Percentiles rank a stretch among this genome's conserved stretches.
phyloP scores from a whole-genome alignment of 2,113 vertebrate genomes.

The Gobio gobio region DNA sequence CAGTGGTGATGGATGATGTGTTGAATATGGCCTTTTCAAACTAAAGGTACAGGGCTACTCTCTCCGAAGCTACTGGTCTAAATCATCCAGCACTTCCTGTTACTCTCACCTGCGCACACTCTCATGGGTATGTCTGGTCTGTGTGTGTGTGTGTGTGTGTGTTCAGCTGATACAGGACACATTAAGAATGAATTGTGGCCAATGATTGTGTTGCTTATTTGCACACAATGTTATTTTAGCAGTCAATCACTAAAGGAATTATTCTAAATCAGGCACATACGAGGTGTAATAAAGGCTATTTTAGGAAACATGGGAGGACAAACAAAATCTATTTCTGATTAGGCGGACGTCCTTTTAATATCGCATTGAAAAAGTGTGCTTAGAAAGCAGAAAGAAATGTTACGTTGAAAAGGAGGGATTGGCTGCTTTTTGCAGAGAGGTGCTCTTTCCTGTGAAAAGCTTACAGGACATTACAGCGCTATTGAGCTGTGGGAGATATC shows the following conservation, averaged over 20 bases:
- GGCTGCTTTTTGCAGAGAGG: conserved; percentile 4
- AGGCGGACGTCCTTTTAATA: background rate
- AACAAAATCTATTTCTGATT: background rate
- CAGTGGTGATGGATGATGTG: conserved; percentile 61
- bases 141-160: background rate
- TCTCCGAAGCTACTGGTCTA: conserved; percentile 48
- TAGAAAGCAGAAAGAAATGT: background rate
- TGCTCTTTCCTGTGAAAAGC: conserved; percentile 17
- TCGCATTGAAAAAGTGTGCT: background rate
- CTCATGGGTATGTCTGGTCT: background rate
- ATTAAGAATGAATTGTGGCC: background rate
- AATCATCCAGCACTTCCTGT: conserved; percentile 55
- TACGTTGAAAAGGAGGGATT: background rate
- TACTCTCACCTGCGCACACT: conserved; percentile 36
- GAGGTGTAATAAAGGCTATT: too few relatives aligned
- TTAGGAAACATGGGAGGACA: too few relatives aligned
- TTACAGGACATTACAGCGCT: conserved; percentile 33
- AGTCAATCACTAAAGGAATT: background rate
- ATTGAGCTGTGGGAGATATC: conserved; percentile 15
- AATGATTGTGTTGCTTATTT: background rate
- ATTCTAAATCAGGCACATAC: background rate
- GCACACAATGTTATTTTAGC: background rate
- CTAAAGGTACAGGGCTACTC: conserved; percentile 49
- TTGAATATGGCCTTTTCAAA: conserved; percentile 53
- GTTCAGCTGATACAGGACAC: background rate